Conservation (phyloP, 2,113 vertebrate genomes). For the Platichthys flesus region DNA sequence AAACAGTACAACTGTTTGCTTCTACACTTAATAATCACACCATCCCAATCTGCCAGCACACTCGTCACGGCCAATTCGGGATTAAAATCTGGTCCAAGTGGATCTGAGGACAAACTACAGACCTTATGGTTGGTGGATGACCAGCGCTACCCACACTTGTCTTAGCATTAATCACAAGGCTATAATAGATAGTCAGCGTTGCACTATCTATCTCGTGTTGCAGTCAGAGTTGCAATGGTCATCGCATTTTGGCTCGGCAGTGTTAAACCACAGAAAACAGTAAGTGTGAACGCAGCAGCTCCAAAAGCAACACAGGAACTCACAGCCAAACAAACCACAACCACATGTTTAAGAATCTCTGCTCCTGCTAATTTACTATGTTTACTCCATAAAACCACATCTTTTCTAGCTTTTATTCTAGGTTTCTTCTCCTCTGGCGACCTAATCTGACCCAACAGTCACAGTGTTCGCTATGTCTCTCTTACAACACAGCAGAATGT, state of each 20-base stretch:
- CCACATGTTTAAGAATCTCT: constrained; percentile 21
- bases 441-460: not conserved
- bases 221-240: not conserved
- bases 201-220: no score
- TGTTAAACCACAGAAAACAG: constrained; percentile 13
- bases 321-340: constrained; percentile 11
- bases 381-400: not conserved
- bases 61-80: not conserved
- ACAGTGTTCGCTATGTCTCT: not conserved
- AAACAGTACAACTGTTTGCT: no score
- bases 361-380: not conserved
- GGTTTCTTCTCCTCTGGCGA: not conserved
- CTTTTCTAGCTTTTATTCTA: not conserved
- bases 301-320: constrained; percentile 22
- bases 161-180: no score
- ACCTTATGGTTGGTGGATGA: not conserved
- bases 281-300: constrained; percentile 5
- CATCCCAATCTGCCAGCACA: not conserved
- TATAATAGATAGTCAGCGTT: no score
- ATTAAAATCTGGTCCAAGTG: not conserved
- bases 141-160: no score
- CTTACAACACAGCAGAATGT: constrained; percentile 4
- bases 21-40: no score
- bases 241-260: not conserved
- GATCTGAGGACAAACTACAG: not conserved